phyloP scores from a whole-genome alignment of 2,113 vertebrate genomes.

The Pheucticus melanocephalus region DNA sequence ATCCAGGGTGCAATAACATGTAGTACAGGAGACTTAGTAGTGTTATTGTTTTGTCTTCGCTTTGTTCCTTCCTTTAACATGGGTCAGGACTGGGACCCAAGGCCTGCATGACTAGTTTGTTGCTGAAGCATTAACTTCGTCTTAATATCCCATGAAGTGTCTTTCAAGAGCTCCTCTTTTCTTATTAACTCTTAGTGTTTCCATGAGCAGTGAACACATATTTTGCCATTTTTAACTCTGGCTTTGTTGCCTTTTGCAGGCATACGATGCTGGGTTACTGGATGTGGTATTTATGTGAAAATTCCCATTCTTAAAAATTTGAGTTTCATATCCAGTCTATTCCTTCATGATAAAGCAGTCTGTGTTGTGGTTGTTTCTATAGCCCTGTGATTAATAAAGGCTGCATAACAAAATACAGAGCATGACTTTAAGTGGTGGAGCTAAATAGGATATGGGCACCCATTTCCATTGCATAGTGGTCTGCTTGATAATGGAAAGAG shows the following conservation, averaged over 20 bases:
- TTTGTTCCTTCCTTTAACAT: neutral
- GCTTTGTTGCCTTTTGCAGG: neutral
- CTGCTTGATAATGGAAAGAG: neutral
- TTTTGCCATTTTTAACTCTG: neutral
- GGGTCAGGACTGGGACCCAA: neutral
- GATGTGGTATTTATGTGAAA: neutral
- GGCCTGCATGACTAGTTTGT: neutral
- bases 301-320: neutral
- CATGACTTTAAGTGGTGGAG: neutral
- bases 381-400: neutral
- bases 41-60: neutral
- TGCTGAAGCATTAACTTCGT: neutral
- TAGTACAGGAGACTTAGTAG: neutral
- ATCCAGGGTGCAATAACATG: neutral
- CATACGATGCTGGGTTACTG: neutral
- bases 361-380: neutral
- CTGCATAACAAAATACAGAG: neutral
- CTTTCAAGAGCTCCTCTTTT: neutral
- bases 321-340: neutral
- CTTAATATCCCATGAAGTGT: neutral
- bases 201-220: neutral
- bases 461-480: neutral
- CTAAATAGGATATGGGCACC: neutral
- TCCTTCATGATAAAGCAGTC: neutral
- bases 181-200: neutral